Base-by-base conservation (phyloP, 2,888 invertebrate species). In the Apamea monoglypha region DNA sequence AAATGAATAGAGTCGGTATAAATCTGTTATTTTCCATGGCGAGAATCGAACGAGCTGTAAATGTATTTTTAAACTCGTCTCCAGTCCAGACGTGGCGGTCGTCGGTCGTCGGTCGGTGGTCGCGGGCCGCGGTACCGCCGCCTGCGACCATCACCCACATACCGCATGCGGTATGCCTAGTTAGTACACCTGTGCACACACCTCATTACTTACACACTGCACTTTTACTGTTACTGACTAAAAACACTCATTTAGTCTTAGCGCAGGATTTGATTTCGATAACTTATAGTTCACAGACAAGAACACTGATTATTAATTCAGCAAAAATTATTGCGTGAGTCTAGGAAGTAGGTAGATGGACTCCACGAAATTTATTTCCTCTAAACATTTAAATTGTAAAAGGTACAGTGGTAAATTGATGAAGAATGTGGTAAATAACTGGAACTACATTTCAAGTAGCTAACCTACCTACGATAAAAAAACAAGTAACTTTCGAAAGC, bases 111-210 rank as follows among this genome's bases (percentile, higher is more conserved):
- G 82, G 81, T 85, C 86, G 80, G 66, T 80, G 82, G 83, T 80
- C 85, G 83, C 89, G 76, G 82, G 32, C 21, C 47, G 59, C 56
- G 87, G 40, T 29, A 36, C 36, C 53, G 78, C 21, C 32, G 83
- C 61, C 74, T 29, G 85, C 82, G 92, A 89, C 92, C 92, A 88
- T 94, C 93, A 93, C 93, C 93, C 90, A 94, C 93, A 93, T 93
- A 92, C 89, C 91, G 87, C 87, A 87, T 80, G 86, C 89, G 91
- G 87, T 85, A 87, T 80, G 86, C 85, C 90, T 87, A 83, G 84
- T 80, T 79, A 73, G 68, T 85, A 84, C 92, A 94, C 92, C 92
- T 94, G 94, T 93, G 92, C 90, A 93, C 90, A 93, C 81, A 88
- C 76, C 79, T 79, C 84, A 74, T 56, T 73, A 83, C 81, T 80